These are phyloP conservation scores for Holothuria scabra DNA, from an alignment of 53 echinoderm and acorn worm genomes.

Conservation along the genomic window DNA sequence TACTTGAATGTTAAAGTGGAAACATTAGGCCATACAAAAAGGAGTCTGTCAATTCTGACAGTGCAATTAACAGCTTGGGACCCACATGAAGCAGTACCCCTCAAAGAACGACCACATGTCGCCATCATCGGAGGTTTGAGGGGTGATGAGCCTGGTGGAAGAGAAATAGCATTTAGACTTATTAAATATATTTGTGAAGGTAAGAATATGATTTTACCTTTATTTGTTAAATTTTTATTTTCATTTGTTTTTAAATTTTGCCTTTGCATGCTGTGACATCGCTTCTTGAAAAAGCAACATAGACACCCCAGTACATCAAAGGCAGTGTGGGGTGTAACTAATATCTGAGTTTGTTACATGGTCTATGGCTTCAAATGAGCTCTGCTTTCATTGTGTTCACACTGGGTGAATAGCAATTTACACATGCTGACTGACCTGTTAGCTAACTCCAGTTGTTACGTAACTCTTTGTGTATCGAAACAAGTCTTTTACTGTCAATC, in stretches of 20 bases:
- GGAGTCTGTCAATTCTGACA: constrained; percentile 39
- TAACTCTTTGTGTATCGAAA: neutral
- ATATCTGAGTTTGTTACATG: too few relatives aligned
- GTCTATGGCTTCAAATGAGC: too few relatives aligned
- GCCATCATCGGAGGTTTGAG: constrained; percentile 89
- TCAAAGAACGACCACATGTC: constrained; percentile 65
- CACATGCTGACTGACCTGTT: too few relatives aligned
- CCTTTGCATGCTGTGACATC: too few relatives aligned
- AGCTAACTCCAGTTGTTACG: too few relatives aligned
- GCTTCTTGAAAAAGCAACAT: too few relatives aligned
- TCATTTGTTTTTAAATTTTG: neutral
- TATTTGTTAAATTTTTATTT: neutral
- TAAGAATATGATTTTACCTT: constrained; percentile 10
- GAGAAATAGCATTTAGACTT: constrained; percentile 87
- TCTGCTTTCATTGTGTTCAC: too few relatives aligned
- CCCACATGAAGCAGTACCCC: neutral
- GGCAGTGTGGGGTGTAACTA: too few relatives aligned
- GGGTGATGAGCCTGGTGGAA: constrained; percentile 84
- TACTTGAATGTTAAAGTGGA: constrained; percentile 50
- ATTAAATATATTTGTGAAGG: constrained; percentile 87
- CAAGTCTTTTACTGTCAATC: too few relatives aligned
- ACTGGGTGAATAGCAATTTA: too few relatives aligned
- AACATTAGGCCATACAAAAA: constrained; percentile 54
- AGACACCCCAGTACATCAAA: too few relatives aligned
- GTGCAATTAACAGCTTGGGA: constrained; percentile 53